Evolutionary conservation across 2,797 vertebrate species (phyloP).

Genomic region (Botia almorhae): DNA sequence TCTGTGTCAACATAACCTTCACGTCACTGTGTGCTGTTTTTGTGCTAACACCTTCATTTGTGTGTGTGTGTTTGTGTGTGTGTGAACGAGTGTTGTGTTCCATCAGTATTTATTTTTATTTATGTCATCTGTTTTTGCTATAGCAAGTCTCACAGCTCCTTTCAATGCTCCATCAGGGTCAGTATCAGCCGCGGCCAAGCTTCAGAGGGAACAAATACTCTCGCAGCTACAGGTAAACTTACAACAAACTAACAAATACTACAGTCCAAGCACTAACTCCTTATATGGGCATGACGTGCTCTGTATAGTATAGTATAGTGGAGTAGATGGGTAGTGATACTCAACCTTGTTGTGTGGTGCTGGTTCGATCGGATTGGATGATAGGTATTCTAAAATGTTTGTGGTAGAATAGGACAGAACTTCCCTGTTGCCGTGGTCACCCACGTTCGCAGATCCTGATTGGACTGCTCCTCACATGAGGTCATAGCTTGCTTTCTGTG

Average conservation of each 20-base stretch:
- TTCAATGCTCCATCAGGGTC: conserved; percentile 98
- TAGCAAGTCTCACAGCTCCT: conserved; percentile 99
- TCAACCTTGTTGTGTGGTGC: conserved; percentile 46
- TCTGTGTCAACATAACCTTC: conserved; percentile 63
- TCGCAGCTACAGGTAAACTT: conserved; percentile 95
- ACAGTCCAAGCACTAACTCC: conserved; percentile 26
- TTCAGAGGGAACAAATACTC: conserved; percentile 99
- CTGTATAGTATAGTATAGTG: conserved; percentile 27
- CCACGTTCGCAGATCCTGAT: conserved; percentile 60
- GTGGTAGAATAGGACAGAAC: conserved; percentile 64
- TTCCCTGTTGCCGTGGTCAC: conserved; percentile 68
- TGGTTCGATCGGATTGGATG: conserved; percentile 59
- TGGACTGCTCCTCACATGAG: conserved; percentile 62
- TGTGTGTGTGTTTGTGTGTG: conserved; percentile 26
- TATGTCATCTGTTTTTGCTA: conserved; percentile 78
- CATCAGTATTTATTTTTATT: conserved; percentile 73
- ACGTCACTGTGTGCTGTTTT: conserved; percentile 57
- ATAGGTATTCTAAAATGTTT: conserved; percentile 54
- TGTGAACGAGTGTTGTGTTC: conserved; percentile 55
- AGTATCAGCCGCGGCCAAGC: conserved; percentile 98
- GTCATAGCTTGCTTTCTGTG: conserved; percentile 62
- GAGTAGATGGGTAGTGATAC: conserved; percentile 43
- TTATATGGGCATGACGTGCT: conserved; percentile 41
- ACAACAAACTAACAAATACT: conserved; percentile 42
- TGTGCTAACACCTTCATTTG: conserved; percentile 26